Conservation (phyloP, 2,888 invertebrate species). For the Lasioglossum morio region DNA sequence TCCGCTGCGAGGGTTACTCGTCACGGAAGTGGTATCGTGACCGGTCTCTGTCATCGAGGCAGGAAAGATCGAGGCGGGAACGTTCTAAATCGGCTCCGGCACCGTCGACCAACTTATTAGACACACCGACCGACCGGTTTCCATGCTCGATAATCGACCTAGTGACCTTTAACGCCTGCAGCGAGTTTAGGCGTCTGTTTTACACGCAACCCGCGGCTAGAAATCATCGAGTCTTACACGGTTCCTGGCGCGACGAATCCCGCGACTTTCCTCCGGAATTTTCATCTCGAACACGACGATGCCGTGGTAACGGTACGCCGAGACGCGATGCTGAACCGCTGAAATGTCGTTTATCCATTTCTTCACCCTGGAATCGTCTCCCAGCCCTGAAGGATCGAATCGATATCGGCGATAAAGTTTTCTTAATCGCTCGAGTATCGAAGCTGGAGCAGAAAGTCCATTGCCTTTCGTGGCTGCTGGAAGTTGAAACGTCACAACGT, state of each 20-base stretch:
- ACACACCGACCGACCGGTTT: slow-evolving; percentile 45
- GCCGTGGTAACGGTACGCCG: background rate
- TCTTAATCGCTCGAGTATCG: background rate
- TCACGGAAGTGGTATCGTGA: slow-evolving; percentile 21
- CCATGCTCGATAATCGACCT: slow-evolving; percentile 65
- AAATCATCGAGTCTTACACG: slow-evolving; percentile 17
- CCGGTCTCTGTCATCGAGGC: slow-evolving; percentile 22
- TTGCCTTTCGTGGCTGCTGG: background rate
- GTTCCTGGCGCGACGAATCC: background rate
- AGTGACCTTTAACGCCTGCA: slow-evolving; percentile 68
- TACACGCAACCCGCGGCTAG: slow-evolving; percentile 38
- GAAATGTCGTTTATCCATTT: background rate
- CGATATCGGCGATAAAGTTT: background rate
- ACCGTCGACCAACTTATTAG: slow-evolving; percentile 43
- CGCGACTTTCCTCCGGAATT: background rate
- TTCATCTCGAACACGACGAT: background rate
- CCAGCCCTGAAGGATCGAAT: background rate
- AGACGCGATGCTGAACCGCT: background rate
- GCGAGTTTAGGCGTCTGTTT: slow-evolving; percentile 39
- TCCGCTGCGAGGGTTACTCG: background rate
- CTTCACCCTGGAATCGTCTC: background rate
- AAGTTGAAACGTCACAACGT: background rate
- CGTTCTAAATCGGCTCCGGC: slow-evolving; percentile 21
- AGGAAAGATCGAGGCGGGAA: slow-evolving; percentile 11
- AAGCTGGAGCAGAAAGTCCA: background rate